A percentile compares a stretch with the other conserved stretches of the same genome.
Conservation (phyloP, 2,797 vertebrate species). For the Remorina albescens region DNA sequence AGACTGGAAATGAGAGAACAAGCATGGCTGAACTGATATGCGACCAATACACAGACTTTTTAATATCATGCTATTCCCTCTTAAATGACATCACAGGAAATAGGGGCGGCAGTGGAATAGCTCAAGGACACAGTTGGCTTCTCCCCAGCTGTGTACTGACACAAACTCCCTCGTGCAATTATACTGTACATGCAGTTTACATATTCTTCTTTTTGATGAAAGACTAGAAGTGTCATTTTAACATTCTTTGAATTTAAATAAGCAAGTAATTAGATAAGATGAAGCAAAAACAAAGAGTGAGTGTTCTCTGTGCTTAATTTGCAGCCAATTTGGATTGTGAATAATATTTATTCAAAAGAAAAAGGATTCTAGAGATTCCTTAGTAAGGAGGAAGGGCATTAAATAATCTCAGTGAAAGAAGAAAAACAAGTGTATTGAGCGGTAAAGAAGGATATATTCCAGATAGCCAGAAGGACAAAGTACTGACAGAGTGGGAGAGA, state of each 20-base stretch:
- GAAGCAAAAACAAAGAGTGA: neutral
- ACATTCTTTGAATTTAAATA: conserved; percentile 39
- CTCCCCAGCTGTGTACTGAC: conserved; percentile 49
- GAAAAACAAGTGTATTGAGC: conserved; percentile 8
- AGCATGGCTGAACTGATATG: conserved; percentile 39
- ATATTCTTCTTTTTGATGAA: conserved; percentile 28
- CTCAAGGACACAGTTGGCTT: conserved; percentile 43
- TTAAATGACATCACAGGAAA: conserved; percentile 48
- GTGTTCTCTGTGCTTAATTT: conserved; percentile 44
- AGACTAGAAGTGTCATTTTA: conserved; percentile 34
- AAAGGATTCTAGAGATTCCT: conserved; percentile 19
- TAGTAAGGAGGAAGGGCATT: conserved; percentile 11
- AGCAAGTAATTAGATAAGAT: conserved; percentile 26
- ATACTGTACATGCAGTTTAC: conserved; percentile 39
- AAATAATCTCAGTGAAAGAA: conserved; percentile 22
- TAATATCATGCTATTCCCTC: conserved; percentile 44
- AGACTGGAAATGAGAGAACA: conserved; percentile 44
- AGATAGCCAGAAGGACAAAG: conserved; percentile 30
- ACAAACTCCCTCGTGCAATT: conserved; percentile 42
- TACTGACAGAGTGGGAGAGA: conserved; percentile 26
- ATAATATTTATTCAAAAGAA: conserved; percentile 40
- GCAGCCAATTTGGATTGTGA: conserved; percentile 27
- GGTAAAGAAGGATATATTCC: conserved; percentile 28
- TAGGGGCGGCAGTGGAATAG: conserved; percentile 39
- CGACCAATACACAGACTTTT: conserved; percentile 17